Evolutionary conservation across 2,797 vertebrate species (phyloP).

Genomic region (Emydoidea blandingii): DNA sequence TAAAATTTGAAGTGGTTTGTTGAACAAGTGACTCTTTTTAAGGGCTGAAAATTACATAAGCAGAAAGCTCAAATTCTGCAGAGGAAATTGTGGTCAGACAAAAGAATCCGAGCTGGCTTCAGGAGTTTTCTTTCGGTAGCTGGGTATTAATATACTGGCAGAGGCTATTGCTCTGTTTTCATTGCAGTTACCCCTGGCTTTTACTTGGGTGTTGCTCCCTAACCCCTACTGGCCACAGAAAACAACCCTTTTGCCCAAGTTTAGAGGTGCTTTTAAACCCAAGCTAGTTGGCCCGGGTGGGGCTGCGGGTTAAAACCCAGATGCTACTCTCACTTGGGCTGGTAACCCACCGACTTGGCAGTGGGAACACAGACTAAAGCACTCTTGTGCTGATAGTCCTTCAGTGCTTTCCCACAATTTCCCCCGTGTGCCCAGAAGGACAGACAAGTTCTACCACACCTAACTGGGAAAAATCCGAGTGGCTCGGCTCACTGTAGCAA

Average conservation of each 20-base stretch:
- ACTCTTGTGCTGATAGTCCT: background rate
- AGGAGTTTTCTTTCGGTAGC: background rate
- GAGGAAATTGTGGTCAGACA: background rate
- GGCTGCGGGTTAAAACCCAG: background rate
- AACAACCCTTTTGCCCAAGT: background rate
- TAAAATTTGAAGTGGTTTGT: background rate
- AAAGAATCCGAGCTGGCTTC: background rate
- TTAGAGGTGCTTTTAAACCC: background rate
- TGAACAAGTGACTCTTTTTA: background rate
- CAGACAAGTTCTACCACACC: background rate
- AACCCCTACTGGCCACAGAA: background rate
- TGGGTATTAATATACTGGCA: background rate
- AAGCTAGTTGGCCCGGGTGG: background rate
- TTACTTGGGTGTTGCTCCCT: background rate
- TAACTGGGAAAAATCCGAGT: background rate
- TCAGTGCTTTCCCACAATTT: background rate
- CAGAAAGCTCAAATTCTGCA: background rate
- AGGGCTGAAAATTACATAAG: background rate
- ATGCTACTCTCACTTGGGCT: background rate
- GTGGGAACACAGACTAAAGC: background rate
- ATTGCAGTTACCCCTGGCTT: background rate
- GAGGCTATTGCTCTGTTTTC: background rate
- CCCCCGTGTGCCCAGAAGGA: background rate
- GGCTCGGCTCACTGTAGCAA: background rate
- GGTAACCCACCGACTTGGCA: background rate